Base-by-base conservation (phyloP, 2,113 vertebrate species). In the Malurus melanocephalus region DNA sequence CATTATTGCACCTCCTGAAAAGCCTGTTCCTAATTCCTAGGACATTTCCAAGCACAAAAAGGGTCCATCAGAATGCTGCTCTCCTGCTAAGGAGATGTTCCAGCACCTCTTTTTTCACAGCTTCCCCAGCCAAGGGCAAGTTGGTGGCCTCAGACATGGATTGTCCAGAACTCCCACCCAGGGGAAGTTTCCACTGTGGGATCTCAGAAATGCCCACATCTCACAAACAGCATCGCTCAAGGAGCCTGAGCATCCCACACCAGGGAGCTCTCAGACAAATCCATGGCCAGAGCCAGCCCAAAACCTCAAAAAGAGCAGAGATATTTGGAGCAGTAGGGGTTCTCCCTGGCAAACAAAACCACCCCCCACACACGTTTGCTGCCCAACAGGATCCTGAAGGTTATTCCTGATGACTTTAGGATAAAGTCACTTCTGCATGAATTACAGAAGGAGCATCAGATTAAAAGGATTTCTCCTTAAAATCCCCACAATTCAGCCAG, bases 151-250 rank as follows among this genome's bases (percentile, higher is more conserved):
- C 19, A 17, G 23, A 28, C 7, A 6, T n/a, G n/a, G 72, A 9
- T 13, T 17, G 16, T 1, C 4, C 45, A 38, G 38, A 38, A 38
- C 38, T 38, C 11, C 38, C 20, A 3, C 21, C 10, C 19, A 3
- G 6, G 14, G 6, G 30, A 62, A 52, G 8, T 30, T 72, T 12
- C 22, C 28, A 10, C 40, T 4, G 8, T 2, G 27, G 43, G 26
- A 42, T 78, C 91, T 85, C 28, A 81, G 85, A 80, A 94, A 92
- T 33, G 24, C 75, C 68, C 79, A 62, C 24, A 78, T 87, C 95
- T 81, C 52, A 13, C 55, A 43, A 90, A 93, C 33, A 59, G 81
- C 64, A 89, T 65, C 27, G 4, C 61, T 85, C n/a, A 0, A 26
- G 28, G n/a, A 77, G 40, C 26, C 64, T 1, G 0, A 27, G 33